These are phyloP conservation scores for Mnemiopsis leidyi DNA, from an alignment of 37 sponge, comb jelly and placozoan species.

Conservation along the genomic window DNA sequence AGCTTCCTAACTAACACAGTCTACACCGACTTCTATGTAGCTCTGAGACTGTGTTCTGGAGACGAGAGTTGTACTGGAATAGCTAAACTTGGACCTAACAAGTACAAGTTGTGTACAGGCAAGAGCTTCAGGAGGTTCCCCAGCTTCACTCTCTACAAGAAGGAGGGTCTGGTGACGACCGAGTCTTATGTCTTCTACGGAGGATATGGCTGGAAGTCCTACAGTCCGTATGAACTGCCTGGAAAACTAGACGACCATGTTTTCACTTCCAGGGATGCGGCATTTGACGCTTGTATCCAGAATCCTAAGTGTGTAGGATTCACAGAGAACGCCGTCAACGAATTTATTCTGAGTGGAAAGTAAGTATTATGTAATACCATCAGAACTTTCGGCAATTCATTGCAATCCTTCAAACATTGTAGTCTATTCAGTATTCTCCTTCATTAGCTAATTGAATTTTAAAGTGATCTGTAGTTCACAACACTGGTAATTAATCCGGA, in stretches of 20 bases:
- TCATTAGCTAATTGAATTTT: neutral
- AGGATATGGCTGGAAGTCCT: neutral
- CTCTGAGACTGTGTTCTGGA: neutral
- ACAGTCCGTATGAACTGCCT: neutral
- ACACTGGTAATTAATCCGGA: neutral
- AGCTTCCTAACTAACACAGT: neutral
- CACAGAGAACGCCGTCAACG: neutral
- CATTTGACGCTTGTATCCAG: slow-evolving; percentile 32
- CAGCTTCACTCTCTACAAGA: neutral
- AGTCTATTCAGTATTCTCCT: neutral
- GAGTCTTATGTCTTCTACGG: neutral
- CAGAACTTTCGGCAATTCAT: too few species aligned
- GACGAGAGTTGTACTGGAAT: neutral
- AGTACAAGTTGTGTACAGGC: neutral
- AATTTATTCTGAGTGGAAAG: neutral
- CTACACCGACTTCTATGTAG: neutral
- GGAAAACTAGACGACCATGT: neutral
- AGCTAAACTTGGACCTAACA: neutral
- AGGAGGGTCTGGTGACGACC: neutral
- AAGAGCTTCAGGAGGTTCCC: neutral
- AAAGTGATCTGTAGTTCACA: neutral
- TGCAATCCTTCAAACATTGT: too few species aligned
- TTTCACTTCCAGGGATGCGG: neutral
- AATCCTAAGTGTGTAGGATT: slow-evolving; percentile 1
- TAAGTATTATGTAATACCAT: neutral